Percentiles rank a stretch among this genome's conserved stretches.
These are phyloP conservation scores for Capreolus pygargus DNA, from an alignment of 2,113 vertebrate species.

Conservation along the genomic window DNA sequence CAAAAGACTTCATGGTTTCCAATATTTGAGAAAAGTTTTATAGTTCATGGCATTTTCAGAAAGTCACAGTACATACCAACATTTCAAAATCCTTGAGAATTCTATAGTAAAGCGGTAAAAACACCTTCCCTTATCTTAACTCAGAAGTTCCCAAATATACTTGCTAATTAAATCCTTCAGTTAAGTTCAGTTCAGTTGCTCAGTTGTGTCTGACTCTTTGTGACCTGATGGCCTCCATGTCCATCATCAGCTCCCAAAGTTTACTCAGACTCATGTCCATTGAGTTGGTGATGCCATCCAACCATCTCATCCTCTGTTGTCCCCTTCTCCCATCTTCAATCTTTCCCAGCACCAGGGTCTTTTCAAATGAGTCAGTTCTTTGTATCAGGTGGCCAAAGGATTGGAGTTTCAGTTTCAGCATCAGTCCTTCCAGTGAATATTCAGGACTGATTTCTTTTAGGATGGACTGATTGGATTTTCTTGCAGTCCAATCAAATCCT, in stretches of 20 bases:
- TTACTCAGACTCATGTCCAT: background rate
- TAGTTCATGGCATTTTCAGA: background rate
- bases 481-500: background rate
- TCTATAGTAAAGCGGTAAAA: background rate
- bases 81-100: background rate
- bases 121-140: background rate
- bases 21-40: slow-evolving; percentile 30
- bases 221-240: background rate
- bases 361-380: background rate
- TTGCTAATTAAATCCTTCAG: background rate
- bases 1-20: background rate
- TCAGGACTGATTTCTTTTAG: background rate
- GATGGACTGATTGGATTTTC: background rate
- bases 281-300: background rate
- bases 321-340: background rate
- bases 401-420: background rate
- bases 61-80: background rate
- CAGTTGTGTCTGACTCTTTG: background rate
- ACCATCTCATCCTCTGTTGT: background rate
- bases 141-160: background rate
- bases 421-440: background rate
- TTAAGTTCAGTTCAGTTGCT: background rate
- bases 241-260: background rate
- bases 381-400: background rate
- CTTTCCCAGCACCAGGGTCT: background rate